Conservation (phyloP, 1,140 invertebrate genomes). For the Microplitis demolitor region DNA sequence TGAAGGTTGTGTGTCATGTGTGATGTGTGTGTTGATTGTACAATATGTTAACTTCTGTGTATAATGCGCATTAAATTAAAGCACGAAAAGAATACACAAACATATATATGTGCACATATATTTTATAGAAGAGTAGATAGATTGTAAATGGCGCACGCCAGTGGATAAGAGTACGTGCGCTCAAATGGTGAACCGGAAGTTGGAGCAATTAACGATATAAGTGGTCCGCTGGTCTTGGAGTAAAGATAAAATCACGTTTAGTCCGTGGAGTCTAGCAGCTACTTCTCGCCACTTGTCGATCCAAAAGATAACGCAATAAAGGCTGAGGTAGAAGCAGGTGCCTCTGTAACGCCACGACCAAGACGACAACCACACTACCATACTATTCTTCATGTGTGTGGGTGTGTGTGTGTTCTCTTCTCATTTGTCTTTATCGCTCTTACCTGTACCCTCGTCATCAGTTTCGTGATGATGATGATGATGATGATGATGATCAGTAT, state of each 20-base stretch:
- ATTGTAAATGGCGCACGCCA: too few species aligned
- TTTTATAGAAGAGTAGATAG: too few species aligned
- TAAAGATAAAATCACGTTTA: conserved; percentile 27
- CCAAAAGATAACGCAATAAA: conserved; percentile 46
- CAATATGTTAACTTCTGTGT: too few species aligned
- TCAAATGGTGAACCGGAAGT: conserved; percentile 49
- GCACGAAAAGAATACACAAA: too few species aligned
- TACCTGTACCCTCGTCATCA: too few species aligned
- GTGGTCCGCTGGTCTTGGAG: conserved; percentile 58
- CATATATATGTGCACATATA: too few species aligned
- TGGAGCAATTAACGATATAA: conserved; percentile 64
- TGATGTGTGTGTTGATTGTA: too few species aligned
- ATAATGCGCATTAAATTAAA: too few species aligned
- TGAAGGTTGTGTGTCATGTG: too few species aligned
- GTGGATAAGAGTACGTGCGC: conserved; percentile 13
- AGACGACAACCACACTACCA: background rate
- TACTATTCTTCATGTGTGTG: conserved; percentile 3
- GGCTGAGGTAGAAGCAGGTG: conserved; percentile 48
- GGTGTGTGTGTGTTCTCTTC: conserved; percentile 34
- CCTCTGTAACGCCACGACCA: conserved; percentile 31
- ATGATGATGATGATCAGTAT: background rate
- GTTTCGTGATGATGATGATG: background rate
- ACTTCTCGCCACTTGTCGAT: conserved; percentile 22
- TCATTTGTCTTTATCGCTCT: conserved; percentile 1
- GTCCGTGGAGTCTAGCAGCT: conserved; percentile 21